Evolutionary conservation across 2,113 vertebrate species (phyloP).

Genomic region (Odontesthes bonariensis): DNA sequence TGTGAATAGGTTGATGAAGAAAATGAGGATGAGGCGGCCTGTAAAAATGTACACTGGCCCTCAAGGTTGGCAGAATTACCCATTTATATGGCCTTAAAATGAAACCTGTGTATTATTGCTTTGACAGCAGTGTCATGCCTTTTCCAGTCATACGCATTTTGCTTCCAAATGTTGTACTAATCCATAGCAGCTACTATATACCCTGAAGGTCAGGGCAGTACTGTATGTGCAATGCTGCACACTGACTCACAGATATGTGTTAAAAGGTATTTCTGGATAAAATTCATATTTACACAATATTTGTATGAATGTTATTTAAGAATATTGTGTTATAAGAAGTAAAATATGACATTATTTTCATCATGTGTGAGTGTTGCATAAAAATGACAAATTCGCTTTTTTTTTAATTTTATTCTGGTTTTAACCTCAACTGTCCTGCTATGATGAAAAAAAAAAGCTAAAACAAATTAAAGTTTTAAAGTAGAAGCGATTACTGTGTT

Average conservation of each 20-base stretch:
- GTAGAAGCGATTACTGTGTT: background rate
- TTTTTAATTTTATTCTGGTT: slow-evolving; percentile 15
- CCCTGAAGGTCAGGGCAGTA: slow-evolving; percentile 42
- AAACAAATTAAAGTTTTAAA: slow-evolving; percentile 1
- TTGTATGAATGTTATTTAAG: slow-evolving; percentile 52
- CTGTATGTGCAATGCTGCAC: slow-evolving; percentile 50
- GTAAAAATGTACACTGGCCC: background rate
- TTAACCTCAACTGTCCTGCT: slow-evolving; percentile 16
- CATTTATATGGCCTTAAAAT: slow-evolving; percentile 29
- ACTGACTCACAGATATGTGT: slow-evolving; percentile 20
- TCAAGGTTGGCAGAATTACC: background rate
- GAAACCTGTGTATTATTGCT: slow-evolving; percentile 30
- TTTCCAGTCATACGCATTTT: slow-evolving; percentile 26
- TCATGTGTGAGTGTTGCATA: slow-evolving; percentile 9
- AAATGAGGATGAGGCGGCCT: background rate
- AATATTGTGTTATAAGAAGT: slow-evolving; percentile 13
- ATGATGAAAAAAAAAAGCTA: slow-evolving; percentile 36
- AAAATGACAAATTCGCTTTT: slow-evolving; percentile 5
- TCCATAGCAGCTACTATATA: slow-evolving; percentile 29
- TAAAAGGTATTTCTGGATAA: slow-evolving; percentile 39
- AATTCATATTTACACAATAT: slow-evolving; percentile 29
- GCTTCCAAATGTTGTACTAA: slow-evolving; percentile 42
- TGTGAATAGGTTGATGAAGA: background rate
- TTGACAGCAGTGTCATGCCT: slow-evolving; percentile 46
- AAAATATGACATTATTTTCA: slow-evolving; percentile 20